Conservation (phyloP, 2,888 invertebrate genomes). For the Bombylius discolor region DNA sequence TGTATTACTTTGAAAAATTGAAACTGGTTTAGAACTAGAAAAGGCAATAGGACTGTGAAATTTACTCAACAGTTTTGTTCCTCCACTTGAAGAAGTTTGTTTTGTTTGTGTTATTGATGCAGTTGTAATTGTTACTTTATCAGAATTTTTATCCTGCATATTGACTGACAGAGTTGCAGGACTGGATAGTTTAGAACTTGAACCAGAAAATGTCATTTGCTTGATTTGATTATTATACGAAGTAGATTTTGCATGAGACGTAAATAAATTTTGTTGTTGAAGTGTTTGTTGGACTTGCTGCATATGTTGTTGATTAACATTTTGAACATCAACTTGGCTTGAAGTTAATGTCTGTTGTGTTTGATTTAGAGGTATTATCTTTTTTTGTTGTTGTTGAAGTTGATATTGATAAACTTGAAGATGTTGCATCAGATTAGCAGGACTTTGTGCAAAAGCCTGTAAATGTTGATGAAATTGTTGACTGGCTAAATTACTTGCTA, state of each 20-base stretch:
- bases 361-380: slow-evolving; percentile 2
- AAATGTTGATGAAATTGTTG: slow-evolving; percentile 25
- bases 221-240: slow-evolving; percentile 5
- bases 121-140: background rate
- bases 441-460: slow-evolving; percentile 18
- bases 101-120: background rate
- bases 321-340: slow-evolving; percentile 18
- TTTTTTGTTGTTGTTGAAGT: slow-evolving; percentile 22
- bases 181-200: slow-evolving; percentile 7
- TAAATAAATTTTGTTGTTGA: slow-evolving; percentile 21
- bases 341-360: slow-evolving; percentile 8
- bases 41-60: too few species aligned
- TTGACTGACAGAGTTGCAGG: slow-evolving; percentile 14
- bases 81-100: too few species aligned
- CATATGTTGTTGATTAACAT: slow-evolving; percentile 37
- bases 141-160: background rate
- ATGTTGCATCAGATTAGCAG: slow-evolving; percentile 25
- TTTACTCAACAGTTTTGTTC: too few species aligned
- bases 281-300: slow-evolving; percentile 21
- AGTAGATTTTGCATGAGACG: slow-evolving; percentile 5
- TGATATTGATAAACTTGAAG: slow-evolving; percentile 25
- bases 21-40: too few species aligned
- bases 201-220: too few species aligned
- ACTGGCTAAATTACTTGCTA: slow-evolving; percentile 17
- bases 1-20: too few species aligned